Base-by-base conservation (phyloP, 2,113 vertebrate genomes). In the Mugil cephalus region DNA sequence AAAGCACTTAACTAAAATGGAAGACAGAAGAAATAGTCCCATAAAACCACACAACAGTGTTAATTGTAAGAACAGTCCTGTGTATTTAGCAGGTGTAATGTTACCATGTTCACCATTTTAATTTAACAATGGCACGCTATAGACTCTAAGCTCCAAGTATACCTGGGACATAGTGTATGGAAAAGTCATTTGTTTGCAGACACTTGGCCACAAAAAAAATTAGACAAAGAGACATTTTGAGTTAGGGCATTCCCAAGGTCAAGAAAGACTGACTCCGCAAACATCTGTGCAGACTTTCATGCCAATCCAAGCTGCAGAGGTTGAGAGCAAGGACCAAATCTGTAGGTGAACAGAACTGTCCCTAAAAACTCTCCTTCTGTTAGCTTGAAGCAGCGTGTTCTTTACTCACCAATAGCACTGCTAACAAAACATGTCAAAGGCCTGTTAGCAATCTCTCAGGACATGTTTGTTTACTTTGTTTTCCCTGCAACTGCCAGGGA, bases 381-480 rank as follows among this genome's bases (percentile, higher is more conserved):
- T 15, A 24, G 48, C 36, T 56, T 39, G 36, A 56, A 39, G 54
- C 60, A 18, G 15, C 10, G 11, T 61, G 14, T 40, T 45, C 19
- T 46, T 45, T 10, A 9, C 1, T 40, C 10, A 18, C 18, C n/a
- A 4, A 36, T 43, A 47, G 52, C 35, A 24, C 24, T 52, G 35
- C 54, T 38, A 63, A 64, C 52, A 17, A 36, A 55, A 24, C 42
- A 30, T 12, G 6, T 34, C 13, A 66, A 12, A 13, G 17, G 46
- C 45, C 55, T 18, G 14, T 43, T 40, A 34, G 62, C 39, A 13
- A 47, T 35, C 34, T 45, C 35, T 1, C 52, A 55, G 35, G 13
- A 39, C 39, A 36, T 50, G 55, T 55, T 10, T 56, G 59, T 77
- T 62, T 61, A 55, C 54, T 19, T 24, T 60, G n/a, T 48, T 54